Percentiles rank a stretch among this genome's conserved stretches.
Evolutionary conservation across 2,888 invertebrate genomes (phyloP).

Genomic region (Tillus elongatus): DNA sequence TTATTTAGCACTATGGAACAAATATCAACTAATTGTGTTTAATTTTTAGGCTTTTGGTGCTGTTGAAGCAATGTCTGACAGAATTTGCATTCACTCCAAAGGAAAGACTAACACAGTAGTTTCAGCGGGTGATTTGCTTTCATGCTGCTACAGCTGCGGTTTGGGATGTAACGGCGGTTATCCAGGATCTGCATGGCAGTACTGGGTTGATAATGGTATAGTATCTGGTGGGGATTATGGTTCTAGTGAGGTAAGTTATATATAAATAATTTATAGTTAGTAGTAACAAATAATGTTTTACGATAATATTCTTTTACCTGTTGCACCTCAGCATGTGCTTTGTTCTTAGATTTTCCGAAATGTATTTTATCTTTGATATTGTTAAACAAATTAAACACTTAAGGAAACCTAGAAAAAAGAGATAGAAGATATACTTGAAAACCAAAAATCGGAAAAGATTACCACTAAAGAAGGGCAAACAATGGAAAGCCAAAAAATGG

Average conservation of each 20-base stretch:
- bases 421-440: no score
- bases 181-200: conserved; percentile 69
- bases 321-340: no score
- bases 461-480: no score
- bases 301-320: no score
- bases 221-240: conserved; percentile 76
- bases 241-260: conserved; percentile 46
- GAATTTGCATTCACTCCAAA: conserved; percentile 69
- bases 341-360: no score
- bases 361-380: no score
- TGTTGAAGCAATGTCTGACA: conserved; percentile 79
- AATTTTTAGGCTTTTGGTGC: conserved; percentile 64
- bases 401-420: no score
- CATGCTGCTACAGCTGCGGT: conserved; percentile 70
- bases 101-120: conserved; percentile 60
- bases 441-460: no score
- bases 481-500: no score
- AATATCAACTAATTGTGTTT: neutral
- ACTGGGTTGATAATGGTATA: conserved; percentile 69
- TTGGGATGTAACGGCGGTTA: conserved; percentile 74
- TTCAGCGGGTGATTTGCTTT: conserved; percentile 71
- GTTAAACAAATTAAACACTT: no score
- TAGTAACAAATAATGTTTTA: neutral
- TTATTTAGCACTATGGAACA: no score
- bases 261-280: neutral